phyloP scores from a whole-genome alignment of 2,797 vertebrate genomes.

The Echiichthys vipera region DNA sequence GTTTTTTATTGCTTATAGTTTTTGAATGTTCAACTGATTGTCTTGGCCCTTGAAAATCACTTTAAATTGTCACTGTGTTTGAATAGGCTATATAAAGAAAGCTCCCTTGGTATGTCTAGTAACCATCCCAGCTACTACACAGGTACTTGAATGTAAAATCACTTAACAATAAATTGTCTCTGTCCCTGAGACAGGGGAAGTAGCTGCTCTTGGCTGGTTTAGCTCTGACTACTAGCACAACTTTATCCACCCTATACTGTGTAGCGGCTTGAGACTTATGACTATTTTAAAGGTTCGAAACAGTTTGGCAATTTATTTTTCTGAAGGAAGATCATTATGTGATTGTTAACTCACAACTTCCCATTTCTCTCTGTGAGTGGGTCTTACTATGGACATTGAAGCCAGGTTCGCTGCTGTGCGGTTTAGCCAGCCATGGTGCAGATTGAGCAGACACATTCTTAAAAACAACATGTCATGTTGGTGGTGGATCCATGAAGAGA shows the following conservation, averaged over 20 bases:
- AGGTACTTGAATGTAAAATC: neutral
- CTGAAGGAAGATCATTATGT: neutral
- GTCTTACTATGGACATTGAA: constrained; percentile 37
- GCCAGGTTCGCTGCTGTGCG: neutral
- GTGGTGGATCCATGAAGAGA: constrained; percentile 25
- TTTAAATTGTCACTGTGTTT: neutral
- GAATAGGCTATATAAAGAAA: neutral
- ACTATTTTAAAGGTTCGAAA: constrained; percentile 1
- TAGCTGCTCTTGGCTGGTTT: neutral
- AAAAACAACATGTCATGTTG: constrained; percentile 42
- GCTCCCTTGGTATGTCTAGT: neutral
- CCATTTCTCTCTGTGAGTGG: neutral
- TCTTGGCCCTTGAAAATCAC: neutral
- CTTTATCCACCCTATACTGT: too few species aligned
- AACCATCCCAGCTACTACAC: too few species aligned
- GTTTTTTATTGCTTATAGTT: neutral
- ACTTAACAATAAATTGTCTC: neutral
- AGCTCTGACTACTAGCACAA: neutral
- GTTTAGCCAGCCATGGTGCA: constrained; percentile 17
- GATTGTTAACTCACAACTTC: constrained; percentile 4
- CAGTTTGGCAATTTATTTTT: neutral
- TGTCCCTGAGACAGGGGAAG: neutral
- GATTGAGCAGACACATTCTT: constrained; percentile 40
- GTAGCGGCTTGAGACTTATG: neutral
- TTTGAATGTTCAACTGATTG: neutral